These are phyloP conservation scores for Melanerpes aurifrons DNA, from an alignment of 2,113 vertebrate species.

Conservation along the genomic window DNA sequence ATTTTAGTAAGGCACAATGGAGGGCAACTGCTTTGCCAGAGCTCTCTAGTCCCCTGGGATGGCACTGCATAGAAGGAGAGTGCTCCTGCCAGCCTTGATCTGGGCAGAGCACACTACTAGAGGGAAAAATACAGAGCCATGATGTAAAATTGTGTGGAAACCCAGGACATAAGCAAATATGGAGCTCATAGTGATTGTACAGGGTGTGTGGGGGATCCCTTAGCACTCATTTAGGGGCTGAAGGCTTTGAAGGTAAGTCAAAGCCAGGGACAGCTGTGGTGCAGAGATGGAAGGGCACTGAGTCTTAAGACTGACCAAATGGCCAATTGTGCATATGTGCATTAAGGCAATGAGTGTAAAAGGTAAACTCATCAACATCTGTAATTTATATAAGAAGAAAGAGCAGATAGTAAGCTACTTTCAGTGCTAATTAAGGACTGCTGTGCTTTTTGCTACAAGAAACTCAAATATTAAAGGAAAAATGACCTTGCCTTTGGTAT, in stretches of 20 bases:
- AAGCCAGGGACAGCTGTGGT: neutral
- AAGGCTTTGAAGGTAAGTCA: neutral
- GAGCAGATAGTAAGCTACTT: fast-evolving
- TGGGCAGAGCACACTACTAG: neutral
- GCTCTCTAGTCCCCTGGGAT: neutral
- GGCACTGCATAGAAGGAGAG: neutral
- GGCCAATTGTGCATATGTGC: too few species aligned
- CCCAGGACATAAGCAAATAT: fast-evolving
- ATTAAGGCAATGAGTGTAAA: neutral
- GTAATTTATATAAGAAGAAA: neutral
- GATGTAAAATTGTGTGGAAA: neutral
- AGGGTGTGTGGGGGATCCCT: neutral
- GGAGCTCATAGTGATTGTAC: neutral
- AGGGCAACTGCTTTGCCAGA: neutral
- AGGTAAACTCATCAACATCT: too few species aligned
- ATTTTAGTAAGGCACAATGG: neutral
- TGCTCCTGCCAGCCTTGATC: neutral
- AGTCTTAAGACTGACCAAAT: neutral
- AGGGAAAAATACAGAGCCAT: fast-evolving
- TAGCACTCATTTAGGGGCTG: neutral
- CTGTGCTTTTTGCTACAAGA: neutral
- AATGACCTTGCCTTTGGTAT: neutral
- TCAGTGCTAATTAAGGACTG: neutral
- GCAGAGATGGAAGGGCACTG: neutral
- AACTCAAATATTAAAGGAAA: neutral